phyloP scores from a whole-genome alignment of 2,888 invertebrate species.

The Girardia tigrina region DNA sequence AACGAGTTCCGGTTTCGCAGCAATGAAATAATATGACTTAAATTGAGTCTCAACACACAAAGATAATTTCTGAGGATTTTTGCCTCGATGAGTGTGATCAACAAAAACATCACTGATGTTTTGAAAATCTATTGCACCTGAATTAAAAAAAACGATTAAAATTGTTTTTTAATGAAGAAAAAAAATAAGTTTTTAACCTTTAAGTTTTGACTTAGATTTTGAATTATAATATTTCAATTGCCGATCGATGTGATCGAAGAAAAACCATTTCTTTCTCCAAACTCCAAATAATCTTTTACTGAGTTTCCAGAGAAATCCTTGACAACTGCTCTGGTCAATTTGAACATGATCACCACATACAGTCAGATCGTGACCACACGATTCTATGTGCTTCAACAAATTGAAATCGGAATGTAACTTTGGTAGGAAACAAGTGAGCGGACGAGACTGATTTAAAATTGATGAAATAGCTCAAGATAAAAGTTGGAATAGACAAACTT shows the following conservation, averaged over 20 bases:
- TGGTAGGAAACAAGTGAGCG: neutral
- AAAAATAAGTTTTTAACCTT: neutral
- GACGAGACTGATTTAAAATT: neutral
- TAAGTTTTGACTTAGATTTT: neutral
- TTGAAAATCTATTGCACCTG: neutral
- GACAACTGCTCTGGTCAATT: neutral
- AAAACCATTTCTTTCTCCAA: neutral
- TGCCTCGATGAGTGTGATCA: constrained; percentile 1
- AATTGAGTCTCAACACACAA: neutral
- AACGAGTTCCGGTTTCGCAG: neutral
- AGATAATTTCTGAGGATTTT: neutral
- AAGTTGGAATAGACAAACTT: neutral
- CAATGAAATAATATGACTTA: constrained; percentile 5
- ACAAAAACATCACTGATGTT: constrained; percentile 10
- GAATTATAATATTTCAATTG: neutral
- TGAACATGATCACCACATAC: neutral
- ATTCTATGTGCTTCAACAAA: constrained; percentile 11
- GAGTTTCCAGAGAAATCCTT: constrained; percentile 1
- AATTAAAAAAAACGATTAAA: no score
- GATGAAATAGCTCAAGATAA: neutral
- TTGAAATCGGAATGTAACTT: constrained; percentile 39
- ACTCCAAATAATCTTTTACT: constrained; percentile 12
- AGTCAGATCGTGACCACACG: neutral
- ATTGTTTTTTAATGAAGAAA: no score
- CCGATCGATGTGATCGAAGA: neutral